Percentiles rank a stretch among this genome's conserved stretches.
phyloP scores from a whole-genome alignment of 2,797 vertebrate species.

The Hephaestus fuliginosus region DNA sequence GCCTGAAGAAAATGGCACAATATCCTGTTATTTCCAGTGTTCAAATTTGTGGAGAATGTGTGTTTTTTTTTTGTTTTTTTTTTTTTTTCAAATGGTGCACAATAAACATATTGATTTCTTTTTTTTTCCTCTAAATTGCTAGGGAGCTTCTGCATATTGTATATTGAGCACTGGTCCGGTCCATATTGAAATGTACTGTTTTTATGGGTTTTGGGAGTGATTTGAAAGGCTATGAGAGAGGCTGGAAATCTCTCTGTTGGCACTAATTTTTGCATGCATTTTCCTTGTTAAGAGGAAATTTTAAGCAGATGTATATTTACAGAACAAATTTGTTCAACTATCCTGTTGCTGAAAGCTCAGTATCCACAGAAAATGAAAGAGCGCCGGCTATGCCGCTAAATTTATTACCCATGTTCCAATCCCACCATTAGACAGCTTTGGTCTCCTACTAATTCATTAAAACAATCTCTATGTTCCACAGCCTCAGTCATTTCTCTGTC shows the following conservation, averaged over 20 bases:
- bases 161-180: slow-evolving; percentile 61
- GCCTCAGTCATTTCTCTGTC: slow-evolving; percentile 16
- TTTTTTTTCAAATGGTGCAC: slow-evolving; percentile 59
- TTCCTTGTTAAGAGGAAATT: slow-evolving; percentile 64
- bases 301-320: slow-evolving; percentile 56
- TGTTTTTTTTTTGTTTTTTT: slow-evolving; percentile 47
- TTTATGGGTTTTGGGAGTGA: slow-evolving; percentile 62
- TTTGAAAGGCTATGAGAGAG: slow-evolving; percentile 56
- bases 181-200: slow-evolving; percentile 53
- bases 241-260: slow-evolving; percentile 52
- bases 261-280: slow-evolving; percentile 57
- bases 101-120: slow-evolving; percentile 76
- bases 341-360: slow-evolving; percentile 47
- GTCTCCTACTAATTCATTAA: slow-evolving; percentile 66
- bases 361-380: slow-evolving; percentile 31
- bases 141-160: slow-evolving; percentile 72
- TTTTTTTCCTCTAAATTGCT: slow-evolving; percentile 67
- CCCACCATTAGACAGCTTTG: slow-evolving; percentile 79
- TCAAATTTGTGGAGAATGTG: slow-evolving; percentile 69
- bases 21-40: slow-evolving; percentile 72
- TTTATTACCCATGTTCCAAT: slow-evolving; percentile 87
- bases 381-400: slow-evolving; percentile 79
- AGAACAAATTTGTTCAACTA: slow-evolving; percentile 52
- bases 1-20: slow-evolving; percentile 70
- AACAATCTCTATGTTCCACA: slow-evolving; percentile 2